These are phyloP conservation scores for Falco punctatus DNA, from an alignment of 2,113 vertebrate genomes.

Conservation along the genomic window DNA sequence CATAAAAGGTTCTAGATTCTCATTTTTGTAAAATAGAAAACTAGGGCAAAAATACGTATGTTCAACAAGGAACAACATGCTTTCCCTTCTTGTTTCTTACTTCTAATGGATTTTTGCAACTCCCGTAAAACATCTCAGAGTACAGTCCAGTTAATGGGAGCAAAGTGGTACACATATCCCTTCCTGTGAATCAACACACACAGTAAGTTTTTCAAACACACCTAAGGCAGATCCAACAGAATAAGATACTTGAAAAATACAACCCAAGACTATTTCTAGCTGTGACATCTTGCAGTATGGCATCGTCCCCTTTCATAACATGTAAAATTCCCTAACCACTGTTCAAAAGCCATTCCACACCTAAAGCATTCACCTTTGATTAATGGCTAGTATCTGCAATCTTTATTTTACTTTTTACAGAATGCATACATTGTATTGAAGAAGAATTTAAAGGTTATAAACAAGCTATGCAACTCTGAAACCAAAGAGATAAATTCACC, in stretches of 20 bases:
- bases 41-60: accelerated
- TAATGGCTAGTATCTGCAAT: neutral
- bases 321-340: neutral
- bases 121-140: neutral
- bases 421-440: neutral
- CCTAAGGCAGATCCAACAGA: neutral
- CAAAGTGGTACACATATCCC: neutral
- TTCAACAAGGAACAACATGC: neutral
- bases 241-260: neutral
- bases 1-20: neutral
- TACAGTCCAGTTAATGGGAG: neutral
- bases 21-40: neutral
- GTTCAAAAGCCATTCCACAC: neutral
- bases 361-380: neutral
- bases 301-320: neutral
- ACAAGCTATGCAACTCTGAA: neutral
- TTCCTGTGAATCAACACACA: neutral
- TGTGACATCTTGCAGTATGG: neutral
- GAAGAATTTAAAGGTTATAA: neutral
- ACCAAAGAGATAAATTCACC: neutral
- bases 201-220: neutral
- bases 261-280: neutral
- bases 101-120: neutral
- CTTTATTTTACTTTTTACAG: neutral
- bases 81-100: neutral